These are phyloP conservation scores for Colletes collaris DNA, from an alignment of 2,888 invertebrate genomes.

Conservation along the genomic window DNA sequence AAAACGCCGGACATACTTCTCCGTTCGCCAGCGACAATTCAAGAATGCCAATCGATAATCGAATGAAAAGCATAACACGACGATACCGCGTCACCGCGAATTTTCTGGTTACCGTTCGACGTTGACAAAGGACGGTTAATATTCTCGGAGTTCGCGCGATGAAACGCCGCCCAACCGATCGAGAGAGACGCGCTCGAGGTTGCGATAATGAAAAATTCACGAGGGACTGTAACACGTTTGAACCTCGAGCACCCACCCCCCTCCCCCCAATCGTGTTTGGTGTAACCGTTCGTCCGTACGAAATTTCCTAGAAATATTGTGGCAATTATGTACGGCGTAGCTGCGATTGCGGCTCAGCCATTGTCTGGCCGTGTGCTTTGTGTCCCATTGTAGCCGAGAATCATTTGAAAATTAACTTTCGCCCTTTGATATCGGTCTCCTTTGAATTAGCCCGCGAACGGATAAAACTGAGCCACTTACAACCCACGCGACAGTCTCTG, in stretches of 20 bases:
- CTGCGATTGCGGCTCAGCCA: too few species aligned
- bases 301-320: too few species aligned
- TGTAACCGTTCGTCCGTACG: background rate
- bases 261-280: background rate
- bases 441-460: too few species aligned
- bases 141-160: conserved; percentile 5
- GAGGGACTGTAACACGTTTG: conserved; percentile 2
- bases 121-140: conserved; percentile 10
- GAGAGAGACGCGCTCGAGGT: background rate
- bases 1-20: conserved; percentile 51
- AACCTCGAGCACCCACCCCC: background rate
- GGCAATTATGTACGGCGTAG: too few species aligned
- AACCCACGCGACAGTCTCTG: too few species aligned
- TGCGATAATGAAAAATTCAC: conserved; percentile 14
- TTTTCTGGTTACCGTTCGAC: conserved; percentile 25
- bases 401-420: too few species aligned
- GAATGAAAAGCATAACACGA: conserved; percentile 63
- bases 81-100: conserved; percentile 24
- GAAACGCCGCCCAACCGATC: background rate
- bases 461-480: too few species aligned
- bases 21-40: conserved; percentile 48
- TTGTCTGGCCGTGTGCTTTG: too few species aligned
- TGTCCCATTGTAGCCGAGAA: too few species aligned
- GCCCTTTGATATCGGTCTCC: too few species aligned
- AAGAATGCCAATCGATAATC: conserved; percentile 70